These are phyloP conservation scores for Phataginus tricuspis DNA, from an alignment of 2,797 vertebrate species.

Conservation along the genomic window DNA sequence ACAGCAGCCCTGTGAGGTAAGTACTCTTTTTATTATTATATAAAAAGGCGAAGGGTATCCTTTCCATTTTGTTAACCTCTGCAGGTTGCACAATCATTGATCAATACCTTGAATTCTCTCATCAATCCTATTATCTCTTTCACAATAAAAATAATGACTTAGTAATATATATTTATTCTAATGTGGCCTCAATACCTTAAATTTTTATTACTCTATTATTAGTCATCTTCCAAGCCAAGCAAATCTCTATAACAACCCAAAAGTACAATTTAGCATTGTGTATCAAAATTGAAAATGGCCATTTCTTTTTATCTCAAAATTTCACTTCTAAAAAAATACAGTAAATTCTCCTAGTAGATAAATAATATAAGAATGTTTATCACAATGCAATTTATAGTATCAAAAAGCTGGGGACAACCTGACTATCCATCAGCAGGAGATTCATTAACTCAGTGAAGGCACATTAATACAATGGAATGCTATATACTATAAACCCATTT, in stretches of 20 bases:
- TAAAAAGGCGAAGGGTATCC: background rate
- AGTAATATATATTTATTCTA: constrained; percentile 16
- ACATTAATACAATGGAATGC: background rate
- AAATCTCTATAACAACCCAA: background rate
- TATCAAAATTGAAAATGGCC: background rate
- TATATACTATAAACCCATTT: background rate
- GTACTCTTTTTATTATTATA: background rate
- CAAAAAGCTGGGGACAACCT: background rate
- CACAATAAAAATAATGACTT: constrained; percentile 45
- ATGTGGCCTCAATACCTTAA: background rate
- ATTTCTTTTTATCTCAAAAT: background rate
- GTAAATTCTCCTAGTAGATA: background rate
- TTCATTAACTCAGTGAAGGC: background rate
- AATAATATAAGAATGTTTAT: background rate
- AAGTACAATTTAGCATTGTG: background rate
- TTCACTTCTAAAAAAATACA: background rate
- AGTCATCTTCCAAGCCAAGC: background rate
- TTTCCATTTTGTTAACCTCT: background rate
- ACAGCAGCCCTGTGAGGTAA: background rate
- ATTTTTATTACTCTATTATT: background rate
- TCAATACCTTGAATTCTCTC: background rate
- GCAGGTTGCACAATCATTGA: background rate
- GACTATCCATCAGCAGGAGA: background rate
- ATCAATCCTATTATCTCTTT: background rate
- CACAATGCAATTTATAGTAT: background rate